Base-by-base conservation (phyloP, 2,888 invertebrate genomes). In the Xestoiulus laeticollis region DNA sequence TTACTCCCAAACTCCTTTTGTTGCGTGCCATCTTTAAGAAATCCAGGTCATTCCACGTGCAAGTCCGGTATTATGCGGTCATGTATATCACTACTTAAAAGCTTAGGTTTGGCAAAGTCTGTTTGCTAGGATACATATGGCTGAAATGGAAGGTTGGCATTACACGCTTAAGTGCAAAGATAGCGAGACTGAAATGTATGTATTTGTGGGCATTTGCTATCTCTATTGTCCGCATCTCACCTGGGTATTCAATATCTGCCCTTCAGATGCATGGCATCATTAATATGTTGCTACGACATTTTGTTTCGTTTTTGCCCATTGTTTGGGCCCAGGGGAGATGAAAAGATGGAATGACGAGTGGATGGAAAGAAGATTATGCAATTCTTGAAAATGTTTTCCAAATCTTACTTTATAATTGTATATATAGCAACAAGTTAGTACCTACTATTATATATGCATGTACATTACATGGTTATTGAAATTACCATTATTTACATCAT, bases 71-170 rank as follows among this genome's bases (percentile, higher is more conserved):
- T 68, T 68, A 68, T 26, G 68, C 22, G 68, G 68, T 68, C 68
- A 26, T 68, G 68, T 26, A 68, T 68, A 68, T 68, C 68, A 68
- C 68, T 68, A 26, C 68, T 68, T 68, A 68, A 68, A 68, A 68
- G 68, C 68, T 68, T 68, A 68, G 1, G 68, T 68, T 68, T 22
- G 68, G n/a, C n/a, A 5, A 68, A 68, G 68, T 68, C 68, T 68
- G 68, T 68, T 68, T 68, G 68, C 68, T 26, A 26, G 68, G 53
- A 53, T 53, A 5, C 16, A 48, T 19, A n/a, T 53, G 53, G 0
- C 53, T 53, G 16, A 68, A 68, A 68, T 68, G 68, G 68, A 68
- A 6, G 68, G 22, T 68, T 22, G 68, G 68, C 26, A 68, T 68
- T 68, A 68, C 26, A 22, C 26, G 68, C 68, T 68, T 68, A 68